phyloP scores from a whole-genome alignment of 1,140 invertebrate species.

The Formica selysi region DNA sequence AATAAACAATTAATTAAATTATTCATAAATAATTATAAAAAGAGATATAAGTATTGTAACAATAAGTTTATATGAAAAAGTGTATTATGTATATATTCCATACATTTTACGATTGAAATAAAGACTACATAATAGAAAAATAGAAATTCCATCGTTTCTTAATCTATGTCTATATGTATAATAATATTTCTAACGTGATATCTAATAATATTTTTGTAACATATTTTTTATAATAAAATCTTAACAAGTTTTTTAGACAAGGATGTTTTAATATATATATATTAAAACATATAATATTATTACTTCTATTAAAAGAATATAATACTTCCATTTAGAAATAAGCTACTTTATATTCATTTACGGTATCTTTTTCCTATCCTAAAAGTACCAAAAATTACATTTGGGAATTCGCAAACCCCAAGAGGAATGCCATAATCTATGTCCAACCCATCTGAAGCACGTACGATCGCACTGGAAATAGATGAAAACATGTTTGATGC shows the following conservation, averaged over 20 bases:
- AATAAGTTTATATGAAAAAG: neutral
- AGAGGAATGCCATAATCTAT: neutral
- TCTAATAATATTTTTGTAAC: neutral
- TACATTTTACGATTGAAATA: neutral
- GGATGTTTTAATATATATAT: too few species aligned
- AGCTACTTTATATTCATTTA: neutral
- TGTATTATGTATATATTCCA: neutral
- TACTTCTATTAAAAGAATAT: too few species aligned
- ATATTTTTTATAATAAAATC: too few species aligned
- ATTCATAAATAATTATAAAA: neutral
- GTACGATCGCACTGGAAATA: neutral
- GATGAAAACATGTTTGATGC: conserved; percentile 23
- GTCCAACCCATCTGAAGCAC: neutral
- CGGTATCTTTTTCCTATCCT: neutral
- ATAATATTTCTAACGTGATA: neutral
- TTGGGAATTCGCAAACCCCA: conserved; percentile 45
- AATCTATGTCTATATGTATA: neutral
- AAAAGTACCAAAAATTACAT: conserved; percentile 47
- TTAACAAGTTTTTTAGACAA: too few species aligned
- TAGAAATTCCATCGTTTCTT: neutral
- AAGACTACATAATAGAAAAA: neutral
- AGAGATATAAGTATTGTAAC: neutral
- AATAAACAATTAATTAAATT: neutral
- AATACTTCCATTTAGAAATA: conserved; percentile 4
- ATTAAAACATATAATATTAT: too few species aligned